Percentiles rank a stretch among this genome's conserved stretches.
Conservation (phyloP, 2,888 invertebrate genomes). For the Erannis defoliaria region DNA sequence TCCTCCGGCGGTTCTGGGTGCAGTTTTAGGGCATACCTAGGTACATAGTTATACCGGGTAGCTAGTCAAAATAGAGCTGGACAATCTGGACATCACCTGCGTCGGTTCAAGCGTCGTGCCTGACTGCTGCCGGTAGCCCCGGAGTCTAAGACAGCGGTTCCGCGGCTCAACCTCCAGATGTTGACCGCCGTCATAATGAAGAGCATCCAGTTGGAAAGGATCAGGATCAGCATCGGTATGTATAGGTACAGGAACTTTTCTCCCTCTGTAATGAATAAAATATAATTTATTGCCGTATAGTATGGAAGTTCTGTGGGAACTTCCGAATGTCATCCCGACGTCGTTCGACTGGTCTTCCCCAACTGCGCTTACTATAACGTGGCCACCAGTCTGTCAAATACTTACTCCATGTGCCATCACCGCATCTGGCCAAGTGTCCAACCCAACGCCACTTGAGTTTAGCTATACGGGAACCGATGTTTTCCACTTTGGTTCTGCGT, state of each 20-base stretch:
- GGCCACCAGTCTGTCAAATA: too few species aligned
- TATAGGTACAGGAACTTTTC: conserved; percentile 68
- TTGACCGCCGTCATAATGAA: conserved; percentile 78
- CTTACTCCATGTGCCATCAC: too few species aligned
- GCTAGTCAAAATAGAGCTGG: neutral
- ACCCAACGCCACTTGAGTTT: too few species aligned
- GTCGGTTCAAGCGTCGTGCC: conserved; percentile 66
- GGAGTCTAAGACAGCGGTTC: conserved; percentile 64
- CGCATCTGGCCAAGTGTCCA: too few species aligned
- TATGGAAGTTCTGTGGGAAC: neutral
- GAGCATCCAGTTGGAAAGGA: conserved; percentile 72
- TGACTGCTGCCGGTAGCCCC: conserved; percentile 68
- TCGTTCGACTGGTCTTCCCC: too few species aligned
- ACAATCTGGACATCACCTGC: conserved; percentile 55
- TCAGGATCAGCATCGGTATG: conserved; percentile 73
- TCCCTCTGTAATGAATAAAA: neutral
- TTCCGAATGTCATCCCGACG: too few species aligned
- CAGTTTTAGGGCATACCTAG: neutral
- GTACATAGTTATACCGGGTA: neutral
- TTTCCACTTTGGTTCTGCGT: too few species aligned
- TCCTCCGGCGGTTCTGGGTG: neutral
- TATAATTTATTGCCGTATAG: too few species aligned
- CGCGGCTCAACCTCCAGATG: conserved; percentile 72
- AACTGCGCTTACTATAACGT: too few species aligned
- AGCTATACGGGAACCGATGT: too few species aligned